phyloP scores from a whole-genome alignment of 2,113 vertebrate species.

The Amblyornis subalaris region DNA sequence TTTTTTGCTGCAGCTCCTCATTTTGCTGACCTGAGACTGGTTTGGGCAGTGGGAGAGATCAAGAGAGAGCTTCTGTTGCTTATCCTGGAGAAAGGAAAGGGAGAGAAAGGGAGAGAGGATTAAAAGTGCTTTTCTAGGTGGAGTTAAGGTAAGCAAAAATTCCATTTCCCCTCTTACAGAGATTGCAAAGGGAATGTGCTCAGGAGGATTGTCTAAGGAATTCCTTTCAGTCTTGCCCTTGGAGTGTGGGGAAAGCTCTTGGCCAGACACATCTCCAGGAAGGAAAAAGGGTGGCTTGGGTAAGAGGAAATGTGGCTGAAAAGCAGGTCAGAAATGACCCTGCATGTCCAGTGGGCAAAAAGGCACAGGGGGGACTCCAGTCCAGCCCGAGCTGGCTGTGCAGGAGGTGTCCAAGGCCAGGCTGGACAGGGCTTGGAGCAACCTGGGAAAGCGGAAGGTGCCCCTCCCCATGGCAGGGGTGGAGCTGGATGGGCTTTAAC shows the following conservation, averaged over 20 bases:
- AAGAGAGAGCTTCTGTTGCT: neutral
- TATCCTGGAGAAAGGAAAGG: neutral
- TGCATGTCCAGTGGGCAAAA: neutral
- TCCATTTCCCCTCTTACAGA: neutral
- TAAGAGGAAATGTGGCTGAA: neutral
- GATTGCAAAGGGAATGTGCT: neutral
- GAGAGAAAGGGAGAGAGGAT: neutral
- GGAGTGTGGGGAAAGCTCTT: neutral
- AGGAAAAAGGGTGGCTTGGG: neutral
- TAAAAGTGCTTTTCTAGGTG: neutral
- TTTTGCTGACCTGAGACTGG: conserved; percentile 8
- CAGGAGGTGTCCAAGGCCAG: neutral
- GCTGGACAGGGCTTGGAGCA: neutral
- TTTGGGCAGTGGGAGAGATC: neutral
- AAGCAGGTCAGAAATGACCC: neutral
- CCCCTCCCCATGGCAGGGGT: neutral
- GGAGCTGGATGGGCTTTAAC: neutral
- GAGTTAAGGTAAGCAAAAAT: neutral
- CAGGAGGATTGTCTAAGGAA: neutral
- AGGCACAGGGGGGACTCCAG: neutral
- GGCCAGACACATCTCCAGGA: neutral
- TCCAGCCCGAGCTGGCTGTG: neutral
- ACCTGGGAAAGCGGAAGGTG: accelerated
- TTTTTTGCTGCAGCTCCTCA: neutral
- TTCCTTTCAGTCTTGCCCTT: neutral